Evolutionary conservation across 2,797 vertebrate genomes (phyloP), one percentile per base, ranked within the genome.

Genomic region (Moxostoma hubbsi): DNA sequence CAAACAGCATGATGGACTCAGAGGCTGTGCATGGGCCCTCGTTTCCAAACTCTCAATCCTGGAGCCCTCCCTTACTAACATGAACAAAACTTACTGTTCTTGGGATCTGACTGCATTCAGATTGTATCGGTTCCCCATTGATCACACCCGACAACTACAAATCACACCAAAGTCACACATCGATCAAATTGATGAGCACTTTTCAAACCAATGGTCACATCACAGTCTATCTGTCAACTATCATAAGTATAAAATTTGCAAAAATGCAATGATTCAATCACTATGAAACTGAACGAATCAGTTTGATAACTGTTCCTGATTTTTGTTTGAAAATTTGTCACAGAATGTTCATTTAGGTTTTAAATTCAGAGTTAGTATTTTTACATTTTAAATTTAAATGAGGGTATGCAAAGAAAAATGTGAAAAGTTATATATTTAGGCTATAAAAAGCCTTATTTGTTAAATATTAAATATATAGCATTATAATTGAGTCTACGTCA

Each of bases 101-200:
- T 74, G 53, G 82, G 55, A 87, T 73, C 81, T 88, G 89, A 91
- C 90, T 89, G 85, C 72, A 74, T 84, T 77, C 80, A 83, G 61
- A 57, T 80, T 67, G 2, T 66, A 75, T 64, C 36, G 9, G 59
- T 63, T 63, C 49, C 3, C 82, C 69, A 72, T 71, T 54, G 46
- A 7, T 10, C 49, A 66, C 75, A 58, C 57, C 12, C 12, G 46
- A 62, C 43, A 66, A 53, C 77, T 45, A 18, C 36, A 36, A 36
- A 36, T 36, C 36, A 36, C 36, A 36, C 36, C 36, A 36, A 54
- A 66, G 1, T 59, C 50, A 5, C 36, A 76, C 79, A n/a, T 67
- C 16, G 16, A 79, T 79, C 10, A 11, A 67, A 47, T 66, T 10
- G 85, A 91, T 91, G 83, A 80, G 85, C 85, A 90, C 87, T 0